A percentile compares a stretch with the other conserved stretches of the same genome.
Conservation (phyloP, 2,797 vertebrate genomes). For the Danio albolineatus region DNA sequence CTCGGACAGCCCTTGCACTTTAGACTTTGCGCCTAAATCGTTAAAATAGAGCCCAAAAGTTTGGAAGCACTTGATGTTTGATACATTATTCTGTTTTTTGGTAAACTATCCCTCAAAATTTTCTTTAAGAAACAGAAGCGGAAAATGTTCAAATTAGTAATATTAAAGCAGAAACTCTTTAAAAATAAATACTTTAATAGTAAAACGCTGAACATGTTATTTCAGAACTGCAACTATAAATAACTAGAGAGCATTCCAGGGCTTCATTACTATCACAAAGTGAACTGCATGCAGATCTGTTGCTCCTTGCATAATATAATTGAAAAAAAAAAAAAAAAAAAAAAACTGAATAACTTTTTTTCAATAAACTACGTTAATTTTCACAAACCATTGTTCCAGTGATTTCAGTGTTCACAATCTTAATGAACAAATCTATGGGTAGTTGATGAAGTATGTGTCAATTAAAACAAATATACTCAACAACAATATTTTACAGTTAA, state of each 20-base stretch:
- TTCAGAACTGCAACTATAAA: conserved; percentile 20
- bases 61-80: neutral
- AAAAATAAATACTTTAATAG: conserved; percentile 37
- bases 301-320: neutral
- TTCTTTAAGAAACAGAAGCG: neutral
- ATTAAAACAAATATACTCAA: neutral
- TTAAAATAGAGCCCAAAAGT: too few relatives aligned
- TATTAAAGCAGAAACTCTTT: neutral
- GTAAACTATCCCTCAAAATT: neutral
- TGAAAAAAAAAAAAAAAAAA: too few relatives aligned
- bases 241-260: conserved; percentile 16
- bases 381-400: conserved; percentile 3
- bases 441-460: neutral
- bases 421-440: conserved; percentile 2
- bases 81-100: too few relatives aligned
- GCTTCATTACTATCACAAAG: conserved; percentile 4
- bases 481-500: neutral
- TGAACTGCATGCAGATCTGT: conserved; percentile 4
- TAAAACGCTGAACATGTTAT: conserved; percentile 14
- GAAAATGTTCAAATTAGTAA: neutral
- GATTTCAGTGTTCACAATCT: conserved; percentile 2
- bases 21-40: too few relatives aligned
- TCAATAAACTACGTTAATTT: neutral
- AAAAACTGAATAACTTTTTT: neutral
- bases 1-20: too few relatives aligned